phyloP scores from a whole-genome alignment of 2,797 vertebrate genomes.

The Anolis apletophallus region DNA sequence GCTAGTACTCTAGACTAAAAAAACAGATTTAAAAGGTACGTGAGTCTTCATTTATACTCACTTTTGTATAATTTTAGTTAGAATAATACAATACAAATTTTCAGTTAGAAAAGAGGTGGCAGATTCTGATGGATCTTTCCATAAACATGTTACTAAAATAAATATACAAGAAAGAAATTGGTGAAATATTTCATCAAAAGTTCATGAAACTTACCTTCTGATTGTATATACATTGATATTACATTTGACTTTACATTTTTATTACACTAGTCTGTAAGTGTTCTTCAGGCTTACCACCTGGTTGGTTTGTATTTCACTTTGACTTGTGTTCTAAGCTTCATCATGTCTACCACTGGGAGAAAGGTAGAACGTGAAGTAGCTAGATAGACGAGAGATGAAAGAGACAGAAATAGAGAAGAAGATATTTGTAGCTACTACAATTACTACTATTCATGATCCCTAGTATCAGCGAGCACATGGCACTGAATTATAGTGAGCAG shows the following conservation, averaged over 20 bases:
- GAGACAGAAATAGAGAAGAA: no score
- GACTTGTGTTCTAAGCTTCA: no score
- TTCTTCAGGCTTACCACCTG: no score
- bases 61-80: not conserved
- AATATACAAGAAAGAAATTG: not conserved
- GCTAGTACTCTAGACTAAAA: not conserved
- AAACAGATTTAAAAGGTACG: not conserved
- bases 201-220: not conserved
- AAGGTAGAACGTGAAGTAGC: no score
- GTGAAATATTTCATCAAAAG: not conserved
- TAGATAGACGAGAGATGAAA: no score
- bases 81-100: not conserved
- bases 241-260: not conserved
- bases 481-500: not conserved
- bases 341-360: no score
- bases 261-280: no score
- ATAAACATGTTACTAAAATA: not conserved
- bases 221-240: not conserved
- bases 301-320: no score
- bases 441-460: not conserved
- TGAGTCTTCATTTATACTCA: not conserved
- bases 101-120: not conserved
- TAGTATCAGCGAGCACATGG: not conserved
- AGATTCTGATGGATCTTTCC: not conserved
- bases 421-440: not conserved